phyloP scores from a whole-genome alignment of 2,888 invertebrate genomes.

The Cephalotes varians region DNA sequence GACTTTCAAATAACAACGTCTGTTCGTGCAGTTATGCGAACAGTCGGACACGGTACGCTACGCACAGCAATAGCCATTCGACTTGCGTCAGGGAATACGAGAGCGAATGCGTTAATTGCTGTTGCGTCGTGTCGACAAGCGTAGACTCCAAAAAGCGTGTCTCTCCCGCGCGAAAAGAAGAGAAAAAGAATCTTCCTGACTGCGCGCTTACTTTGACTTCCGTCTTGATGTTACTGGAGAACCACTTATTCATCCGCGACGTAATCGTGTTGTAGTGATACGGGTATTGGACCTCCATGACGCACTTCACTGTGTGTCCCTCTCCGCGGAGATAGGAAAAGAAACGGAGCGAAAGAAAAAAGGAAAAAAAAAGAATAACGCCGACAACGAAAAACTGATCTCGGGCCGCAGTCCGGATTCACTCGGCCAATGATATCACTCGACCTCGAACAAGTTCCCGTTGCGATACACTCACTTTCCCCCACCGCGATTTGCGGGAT shows the following conservation, averaged over 20 bases:
- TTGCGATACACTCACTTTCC: slow-evolving; percentile 57
- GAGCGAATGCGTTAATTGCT: slow-evolving; percentile 36
- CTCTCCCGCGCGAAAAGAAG: neutral
- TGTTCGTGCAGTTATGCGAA: slow-evolving; percentile 22
- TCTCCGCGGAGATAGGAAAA: slow-evolving; percentile 12
- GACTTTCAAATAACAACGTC: slow-evolving; percentile 13
- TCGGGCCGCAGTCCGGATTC: slow-evolving; percentile 46
- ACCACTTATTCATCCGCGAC: slow-evolving; percentile 84
- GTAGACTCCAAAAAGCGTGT: neutral
- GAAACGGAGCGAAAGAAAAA: slow-evolving; percentile 16
- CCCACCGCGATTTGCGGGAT: slow-evolving; percentile 35
- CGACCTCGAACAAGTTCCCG: slow-evolving; percentile 62
- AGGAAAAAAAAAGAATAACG: neutral
- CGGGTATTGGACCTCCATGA: slow-evolving; percentile 83
- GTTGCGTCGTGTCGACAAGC: slow-evolving; percentile 1
- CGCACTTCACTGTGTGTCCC: slow-evolving; percentile 43
- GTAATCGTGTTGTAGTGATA: slow-evolving; percentile 83
- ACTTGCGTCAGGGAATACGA: neutral
- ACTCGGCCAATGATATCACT: slow-evolving; percentile 65
- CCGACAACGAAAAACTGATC: slow-evolving; percentile 20
- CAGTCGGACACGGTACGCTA: slow-evolving; percentile 27
- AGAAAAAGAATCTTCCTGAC: neutral
- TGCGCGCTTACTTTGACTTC: slow-evolving; percentile 78
- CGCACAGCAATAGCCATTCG: slow-evolving; percentile 10
- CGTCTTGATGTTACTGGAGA: slow-evolving; percentile 79